Evolutionary conservation across 1,140 invertebrate species (phyloP).

Genomic region (Centruroides vittatus): DNA sequence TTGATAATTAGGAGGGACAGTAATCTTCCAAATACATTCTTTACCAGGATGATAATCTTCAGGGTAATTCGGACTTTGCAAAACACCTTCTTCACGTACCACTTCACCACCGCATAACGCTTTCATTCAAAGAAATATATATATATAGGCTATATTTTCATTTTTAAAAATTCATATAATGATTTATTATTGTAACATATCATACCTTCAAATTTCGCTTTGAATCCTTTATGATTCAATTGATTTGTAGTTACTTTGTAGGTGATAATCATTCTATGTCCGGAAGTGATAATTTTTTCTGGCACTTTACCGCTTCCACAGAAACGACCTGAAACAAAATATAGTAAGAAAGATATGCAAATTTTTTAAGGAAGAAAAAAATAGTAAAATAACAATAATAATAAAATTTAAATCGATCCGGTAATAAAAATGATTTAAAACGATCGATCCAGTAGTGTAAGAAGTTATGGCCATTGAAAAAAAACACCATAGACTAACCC

Average conservation of each 20-base stretch:
- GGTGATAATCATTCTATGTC: slow-evolving; percentile 68
- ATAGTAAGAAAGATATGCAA: too few relatives aligned
- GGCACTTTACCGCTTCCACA: slow-evolving; percentile 48
- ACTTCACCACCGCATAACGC: slow-evolving; percentile 89
- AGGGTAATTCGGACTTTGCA: slow-evolving; percentile 97
- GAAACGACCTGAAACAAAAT: slow-evolving; percentile 46
- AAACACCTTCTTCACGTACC: slow-evolving; percentile 48
- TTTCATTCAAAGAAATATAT: slow-evolving; percentile 23
- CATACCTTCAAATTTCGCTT: slow-evolving; percentile 60
- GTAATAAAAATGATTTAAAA: too few relatives aligned
- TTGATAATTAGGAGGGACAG: slow-evolving; percentile 70
- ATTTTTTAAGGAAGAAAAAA: too few relatives aligned
- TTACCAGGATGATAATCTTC: slow-evolving; percentile 92
- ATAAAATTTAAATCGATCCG: too few relatives aligned
- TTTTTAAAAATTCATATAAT: not conserved
- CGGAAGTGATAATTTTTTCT: slow-evolving; percentile 45
- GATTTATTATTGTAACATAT: not conserved
- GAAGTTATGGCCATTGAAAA: too few relatives aligned
- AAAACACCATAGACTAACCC: too few relatives aligned
- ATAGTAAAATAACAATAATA: too few relatives aligned
- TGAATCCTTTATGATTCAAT: slow-evolving; percentile 59
- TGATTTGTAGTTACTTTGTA: slow-evolving; percentile 40
- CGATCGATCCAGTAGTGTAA: too few relatives aligned
- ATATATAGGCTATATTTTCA: not conserved
- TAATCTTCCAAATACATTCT: slow-evolving; percentile 89